These are phyloP conservation scores for Coreius guichenoti DNA, from an alignment of 2,797 vertebrate genomes.

Conservation along the genomic window DNA sequence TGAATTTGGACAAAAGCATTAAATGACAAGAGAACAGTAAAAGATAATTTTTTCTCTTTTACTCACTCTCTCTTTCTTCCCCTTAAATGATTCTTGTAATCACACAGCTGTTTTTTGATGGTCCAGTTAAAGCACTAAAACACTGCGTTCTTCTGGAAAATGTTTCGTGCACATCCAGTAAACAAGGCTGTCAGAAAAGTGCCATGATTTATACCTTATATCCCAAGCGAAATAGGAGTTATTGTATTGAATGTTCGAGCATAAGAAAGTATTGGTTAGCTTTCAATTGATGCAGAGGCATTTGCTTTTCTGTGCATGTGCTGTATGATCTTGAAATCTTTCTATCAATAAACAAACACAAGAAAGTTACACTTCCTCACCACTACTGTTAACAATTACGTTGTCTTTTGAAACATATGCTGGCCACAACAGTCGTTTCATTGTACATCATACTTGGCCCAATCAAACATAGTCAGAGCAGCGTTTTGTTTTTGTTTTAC, in stretches of 20 bases:
- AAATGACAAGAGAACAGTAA: not conserved
- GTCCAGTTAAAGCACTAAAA: constrained; percentile 28
- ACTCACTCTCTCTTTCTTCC: not conserved
- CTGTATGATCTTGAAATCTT: not conserved
- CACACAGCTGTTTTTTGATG: constrained; percentile 10
- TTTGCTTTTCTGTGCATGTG: not conserved
- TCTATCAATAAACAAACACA: constrained; percentile 28
- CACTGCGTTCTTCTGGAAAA: not conserved
- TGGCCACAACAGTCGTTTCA: constrained; percentile 8
- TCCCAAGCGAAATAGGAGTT: not conserved
- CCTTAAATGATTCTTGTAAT: not conserved
- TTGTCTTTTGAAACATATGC: constrained; percentile 1
- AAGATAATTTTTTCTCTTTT: not conserved
- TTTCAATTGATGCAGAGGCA: not conserved
- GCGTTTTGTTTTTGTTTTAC: not conserved
- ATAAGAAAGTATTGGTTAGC: not conserved
- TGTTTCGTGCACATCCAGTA: not conserved
- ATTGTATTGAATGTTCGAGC: not conserved
- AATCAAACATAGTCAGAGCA: constrained; percentile 11
- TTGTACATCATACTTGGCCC: not conserved
- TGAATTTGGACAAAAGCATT: not conserved
- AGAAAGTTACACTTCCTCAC: not conserved
- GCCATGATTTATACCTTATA: not conserved
- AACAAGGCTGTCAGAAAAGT: not conserved
- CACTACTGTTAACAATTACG: constrained; percentile 7